Evolutionary conservation across 2,113 vertebrate species (phyloP).

Genomic region (Gobiocypris rarus): DNA sequence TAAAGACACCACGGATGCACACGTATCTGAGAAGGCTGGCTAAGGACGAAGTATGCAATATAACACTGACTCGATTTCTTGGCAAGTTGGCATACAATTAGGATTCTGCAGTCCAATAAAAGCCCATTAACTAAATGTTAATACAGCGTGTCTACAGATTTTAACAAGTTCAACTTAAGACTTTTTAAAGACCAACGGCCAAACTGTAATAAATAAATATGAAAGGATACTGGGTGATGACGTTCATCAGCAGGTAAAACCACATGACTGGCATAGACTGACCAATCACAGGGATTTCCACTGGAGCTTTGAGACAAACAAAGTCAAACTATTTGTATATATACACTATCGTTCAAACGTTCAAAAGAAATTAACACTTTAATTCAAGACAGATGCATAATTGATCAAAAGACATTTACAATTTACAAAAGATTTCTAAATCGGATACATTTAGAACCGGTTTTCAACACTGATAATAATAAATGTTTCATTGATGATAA

Average conservation of each 20-base stretch:
- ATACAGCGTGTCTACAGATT: too few species aligned
- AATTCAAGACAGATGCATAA: neutral
- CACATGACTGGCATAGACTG: slow-evolving; percentile 88
- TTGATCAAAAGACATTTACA: too few species aligned
- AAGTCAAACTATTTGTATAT: neutral
- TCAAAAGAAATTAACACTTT: neutral
- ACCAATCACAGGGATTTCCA: slow-evolving; percentile 79
- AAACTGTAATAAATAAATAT: neutral
- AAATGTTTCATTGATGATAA: too few species aligned
- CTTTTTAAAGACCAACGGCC: too few species aligned
- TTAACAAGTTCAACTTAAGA: too few species aligned
- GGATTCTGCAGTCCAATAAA: neutral
- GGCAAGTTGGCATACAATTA: too few species aligned
- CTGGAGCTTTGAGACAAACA: slow-evolving; percentile 74
- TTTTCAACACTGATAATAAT: too few species aligned
- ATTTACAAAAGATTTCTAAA: too few species aligned
- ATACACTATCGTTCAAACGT: neutral
- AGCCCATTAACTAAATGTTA: neutral
- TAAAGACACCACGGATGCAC: slow-evolving; percentile 94
- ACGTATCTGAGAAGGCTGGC: slow-evolving; percentile 80
- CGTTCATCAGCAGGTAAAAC: slow-evolving; percentile 92
- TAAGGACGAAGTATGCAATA: slow-evolving; percentile 53
- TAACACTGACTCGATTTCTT: neutral
- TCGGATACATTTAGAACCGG: too few species aligned
- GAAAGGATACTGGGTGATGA: slow-evolving; percentile 97